Percentiles rank a stretch among this genome's conserved stretches.
These are phyloP conservation scores for Cotesia vestalis DNA, from an alignment of 1,140 invertebrate species.

Conservation along the genomic window DNA sequence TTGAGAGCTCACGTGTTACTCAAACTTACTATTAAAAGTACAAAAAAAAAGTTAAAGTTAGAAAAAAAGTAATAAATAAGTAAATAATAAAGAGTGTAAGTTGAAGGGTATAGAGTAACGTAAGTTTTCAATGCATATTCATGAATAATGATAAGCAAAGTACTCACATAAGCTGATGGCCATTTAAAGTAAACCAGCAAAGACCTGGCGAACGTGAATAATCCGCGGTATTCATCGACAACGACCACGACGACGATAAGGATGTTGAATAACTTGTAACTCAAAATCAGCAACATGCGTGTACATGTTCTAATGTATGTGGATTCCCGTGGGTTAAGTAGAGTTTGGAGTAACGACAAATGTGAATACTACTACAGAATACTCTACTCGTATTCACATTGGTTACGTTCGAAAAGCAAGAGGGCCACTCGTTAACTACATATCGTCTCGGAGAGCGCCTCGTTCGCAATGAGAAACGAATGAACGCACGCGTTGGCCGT, in stretches of 20 bases:
- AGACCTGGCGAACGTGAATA: neutral
- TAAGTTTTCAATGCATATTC: too few relatives aligned
- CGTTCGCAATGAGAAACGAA: constrained; percentile 25
- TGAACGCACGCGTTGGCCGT: constrained; percentile 31
- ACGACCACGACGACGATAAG: constrained; percentile 6
- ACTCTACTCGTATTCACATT: neutral
- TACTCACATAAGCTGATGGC: too few relatives aligned
- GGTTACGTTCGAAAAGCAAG: constrained; percentile 40
- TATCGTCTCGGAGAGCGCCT: constrained; percentile 28
- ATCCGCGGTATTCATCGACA: neutral
- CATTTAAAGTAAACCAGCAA: neutral
- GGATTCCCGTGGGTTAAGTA: constrained; percentile 5
- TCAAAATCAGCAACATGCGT: constrained; percentile 1
- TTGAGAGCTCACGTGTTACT: too few relatives aligned
- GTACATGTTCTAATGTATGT: constrained; percentile 2
- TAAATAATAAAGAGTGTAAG: too few relatives aligned
- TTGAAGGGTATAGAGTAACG: too few relatives aligned
- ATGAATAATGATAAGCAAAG: too few relatives aligned
- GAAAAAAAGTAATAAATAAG: too few relatives aligned
- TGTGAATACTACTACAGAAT: constrained; percentile 32
- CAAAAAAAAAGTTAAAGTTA: too few relatives aligned
- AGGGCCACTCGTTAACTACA: constrained; percentile 30
- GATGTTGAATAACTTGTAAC: neutral
- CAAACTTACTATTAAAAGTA: too few relatives aligned
- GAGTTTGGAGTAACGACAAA: constrained; percentile 24